Percentiles rank a stretch among this genome's conserved stretches.
Conservation (phyloP, 2,113 vertebrate genomes). For the Cichladusa arquata region DNA sequence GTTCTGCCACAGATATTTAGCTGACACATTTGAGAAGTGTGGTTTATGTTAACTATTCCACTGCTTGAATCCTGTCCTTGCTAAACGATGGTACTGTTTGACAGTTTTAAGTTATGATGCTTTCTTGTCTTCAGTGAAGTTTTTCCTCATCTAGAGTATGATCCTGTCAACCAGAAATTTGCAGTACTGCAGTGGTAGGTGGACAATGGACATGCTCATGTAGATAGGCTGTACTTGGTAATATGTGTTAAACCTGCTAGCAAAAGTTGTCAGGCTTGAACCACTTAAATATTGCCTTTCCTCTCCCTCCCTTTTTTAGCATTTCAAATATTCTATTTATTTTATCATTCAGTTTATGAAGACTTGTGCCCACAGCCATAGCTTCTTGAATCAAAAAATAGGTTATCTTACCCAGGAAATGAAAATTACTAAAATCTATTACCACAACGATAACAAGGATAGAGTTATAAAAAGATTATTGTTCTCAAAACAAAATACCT, state of each 20-base stretch:
- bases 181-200: neutral
- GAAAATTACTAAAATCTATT: slow-evolving; percentile 10
- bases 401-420: neutral
- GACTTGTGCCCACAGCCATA: neutral
- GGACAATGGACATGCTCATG: neutral
- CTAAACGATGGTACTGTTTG: slow-evolving; percentile 41
- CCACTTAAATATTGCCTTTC: neutral
- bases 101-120: neutral
- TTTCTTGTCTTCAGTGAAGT: neutral
- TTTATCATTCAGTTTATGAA: neutral
- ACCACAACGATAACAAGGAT: neutral
- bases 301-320: neutral
- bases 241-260: neutral
- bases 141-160: neutral
- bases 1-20: slow-evolving; percentile 94
- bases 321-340: neutral
- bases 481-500: slow-evolving; percentile 47
- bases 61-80: slow-evolving; percentile 54
- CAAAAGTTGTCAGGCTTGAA: neutral
- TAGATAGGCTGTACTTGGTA: neutral
- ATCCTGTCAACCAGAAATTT: neutral
- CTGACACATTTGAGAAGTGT: slow-evolving; percentile 84
- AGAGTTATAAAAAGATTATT: slow-evolving; percentile 33
- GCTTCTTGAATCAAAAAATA: neutral
- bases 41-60: slow-evolving; percentile 84